Evolutionary conservation across 1,140 invertebrate species (phyloP).

Genomic region (Caerostris darwini): DNA sequence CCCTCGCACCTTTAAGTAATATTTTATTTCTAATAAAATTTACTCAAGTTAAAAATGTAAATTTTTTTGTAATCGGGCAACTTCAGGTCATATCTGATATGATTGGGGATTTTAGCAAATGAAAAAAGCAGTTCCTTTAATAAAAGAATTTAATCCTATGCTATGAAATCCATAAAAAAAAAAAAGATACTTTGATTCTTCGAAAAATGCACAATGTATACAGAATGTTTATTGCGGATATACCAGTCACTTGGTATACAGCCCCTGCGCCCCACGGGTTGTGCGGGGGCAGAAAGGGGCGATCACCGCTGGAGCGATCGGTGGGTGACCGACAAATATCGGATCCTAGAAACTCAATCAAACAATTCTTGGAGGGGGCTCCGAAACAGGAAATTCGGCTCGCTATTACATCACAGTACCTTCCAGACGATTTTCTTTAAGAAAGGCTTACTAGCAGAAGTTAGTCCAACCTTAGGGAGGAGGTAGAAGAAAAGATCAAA

Average conservation of each 20-base stretch:
- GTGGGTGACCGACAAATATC: slow-evolving; percentile 51
- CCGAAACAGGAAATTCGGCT: slow-evolving; percentile 41
- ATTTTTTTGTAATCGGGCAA: no score
- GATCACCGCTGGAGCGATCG: not conserved
- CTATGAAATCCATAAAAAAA: no score
- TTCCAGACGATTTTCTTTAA: not conserved
- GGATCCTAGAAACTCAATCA: slow-evolving; percentile 44
- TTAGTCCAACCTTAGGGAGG: not conserved
- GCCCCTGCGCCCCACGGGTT: slow-evolving; percentile 13
- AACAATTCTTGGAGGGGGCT: slow-evolving; percentile 38
- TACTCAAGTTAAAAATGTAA: no score
- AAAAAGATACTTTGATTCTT: no score
- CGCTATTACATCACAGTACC: not conserved
- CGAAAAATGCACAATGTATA: no score
- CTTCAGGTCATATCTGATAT: no score
- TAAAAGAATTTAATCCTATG: no score
- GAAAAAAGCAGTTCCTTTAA: no score
- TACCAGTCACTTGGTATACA: not conserved
- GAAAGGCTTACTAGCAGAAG: not conserved
- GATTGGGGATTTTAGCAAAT: no score
- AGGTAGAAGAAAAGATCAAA: not conserved
- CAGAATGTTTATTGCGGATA: no score
- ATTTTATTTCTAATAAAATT: no score
- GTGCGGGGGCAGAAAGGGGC: slow-evolving; percentile 7
- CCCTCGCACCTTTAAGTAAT: no score